Percentiles rank a stretch among this genome's conserved stretches.
These are phyloP conservation scores for Coelinius sp. DNA, from an alignment of 2,888 invertebrate genomes.

Conservation along the genomic window DNA sequence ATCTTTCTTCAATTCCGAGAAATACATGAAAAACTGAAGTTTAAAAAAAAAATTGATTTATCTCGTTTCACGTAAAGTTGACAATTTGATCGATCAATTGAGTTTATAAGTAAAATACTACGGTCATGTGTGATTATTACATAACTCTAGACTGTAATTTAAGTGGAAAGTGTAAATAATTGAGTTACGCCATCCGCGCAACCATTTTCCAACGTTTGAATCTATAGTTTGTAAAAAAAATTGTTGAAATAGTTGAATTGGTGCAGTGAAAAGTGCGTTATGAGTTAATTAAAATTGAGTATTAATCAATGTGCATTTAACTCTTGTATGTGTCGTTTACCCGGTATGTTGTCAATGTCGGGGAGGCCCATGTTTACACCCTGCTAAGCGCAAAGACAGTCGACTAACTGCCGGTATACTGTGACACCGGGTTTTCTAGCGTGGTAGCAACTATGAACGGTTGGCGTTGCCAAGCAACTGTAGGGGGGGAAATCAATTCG, in stretches of 20 bases:
- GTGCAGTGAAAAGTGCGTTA: neutral
- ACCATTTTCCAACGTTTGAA: no score
- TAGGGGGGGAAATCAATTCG: constrained; percentile 60
- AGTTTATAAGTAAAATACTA: neutral
- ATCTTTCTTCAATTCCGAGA: no score
- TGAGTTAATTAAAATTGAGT: no score
- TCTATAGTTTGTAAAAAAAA: neutral
- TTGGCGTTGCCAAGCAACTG: constrained; percentile 61
- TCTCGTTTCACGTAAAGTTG: neutral
- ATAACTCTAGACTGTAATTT: neutral
- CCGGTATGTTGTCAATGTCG: constrained; percentile 64
- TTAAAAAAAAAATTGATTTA: no score
- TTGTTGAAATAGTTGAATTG: neutral
- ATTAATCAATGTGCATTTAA: constrained; percentile 12
- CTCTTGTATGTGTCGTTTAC: constrained; percentile 50
- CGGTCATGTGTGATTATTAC: neutral
- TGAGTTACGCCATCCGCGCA: neutral
- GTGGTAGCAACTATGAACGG: constrained; percentile 57
- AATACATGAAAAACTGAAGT: neutral
- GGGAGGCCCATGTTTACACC: constrained; percentile 63
- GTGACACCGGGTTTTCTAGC: constrained; percentile 56
- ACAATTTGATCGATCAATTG: neutral
- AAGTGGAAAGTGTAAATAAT: neutral
- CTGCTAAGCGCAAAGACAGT: constrained; percentile 58
- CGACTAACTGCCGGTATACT: constrained; percentile 60